phyloP scores from a whole-genome alignment of 2,113 vertebrate species.

The Laticauda colubrina region DNA sequence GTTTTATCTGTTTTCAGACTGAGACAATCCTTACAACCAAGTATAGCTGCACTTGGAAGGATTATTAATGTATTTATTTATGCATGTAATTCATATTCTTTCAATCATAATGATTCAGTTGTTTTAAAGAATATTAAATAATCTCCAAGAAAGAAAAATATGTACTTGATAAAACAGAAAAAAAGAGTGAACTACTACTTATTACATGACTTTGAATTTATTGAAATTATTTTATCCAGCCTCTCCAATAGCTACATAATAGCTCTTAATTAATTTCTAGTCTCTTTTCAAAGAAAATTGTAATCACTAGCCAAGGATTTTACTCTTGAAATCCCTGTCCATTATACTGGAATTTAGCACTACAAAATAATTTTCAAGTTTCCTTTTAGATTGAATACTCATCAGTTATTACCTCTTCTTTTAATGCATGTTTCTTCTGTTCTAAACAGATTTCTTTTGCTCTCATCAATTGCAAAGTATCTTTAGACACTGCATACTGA shows the following conservation, averaged over 20 bases:
- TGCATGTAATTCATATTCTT: neutral
- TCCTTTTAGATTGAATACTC: neutral
- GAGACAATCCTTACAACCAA: no score
- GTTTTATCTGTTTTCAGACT: no score
- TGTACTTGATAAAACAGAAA: neutral
- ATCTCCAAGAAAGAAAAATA: neutral
- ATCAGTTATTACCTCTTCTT: conserved; percentile 83
- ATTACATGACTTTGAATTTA: neutral
- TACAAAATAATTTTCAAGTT: neutral
- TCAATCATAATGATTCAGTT: neutral
- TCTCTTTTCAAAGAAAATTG: neutral
- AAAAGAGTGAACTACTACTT: neutral
- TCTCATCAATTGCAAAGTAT: conserved; percentile 96
- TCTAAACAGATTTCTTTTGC: conserved; percentile 97
- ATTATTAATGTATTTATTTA: no score
- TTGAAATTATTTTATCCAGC: neutral
- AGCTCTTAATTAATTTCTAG: neutral
- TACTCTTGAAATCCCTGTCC: neutral
- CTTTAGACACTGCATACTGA: conserved; percentile 91
- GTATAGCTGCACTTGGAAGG: no score
- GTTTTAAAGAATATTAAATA: neutral
- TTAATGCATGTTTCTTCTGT: conserved; percentile 89
- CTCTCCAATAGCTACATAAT: neutral
- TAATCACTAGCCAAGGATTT: neutral
- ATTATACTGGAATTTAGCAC: neutral